Percentiles rank a stretch among this genome's conserved stretches.
phyloP scores from a whole-genome alignment of 2,888 invertebrate species.

The Sabatieria punctata region DNA sequence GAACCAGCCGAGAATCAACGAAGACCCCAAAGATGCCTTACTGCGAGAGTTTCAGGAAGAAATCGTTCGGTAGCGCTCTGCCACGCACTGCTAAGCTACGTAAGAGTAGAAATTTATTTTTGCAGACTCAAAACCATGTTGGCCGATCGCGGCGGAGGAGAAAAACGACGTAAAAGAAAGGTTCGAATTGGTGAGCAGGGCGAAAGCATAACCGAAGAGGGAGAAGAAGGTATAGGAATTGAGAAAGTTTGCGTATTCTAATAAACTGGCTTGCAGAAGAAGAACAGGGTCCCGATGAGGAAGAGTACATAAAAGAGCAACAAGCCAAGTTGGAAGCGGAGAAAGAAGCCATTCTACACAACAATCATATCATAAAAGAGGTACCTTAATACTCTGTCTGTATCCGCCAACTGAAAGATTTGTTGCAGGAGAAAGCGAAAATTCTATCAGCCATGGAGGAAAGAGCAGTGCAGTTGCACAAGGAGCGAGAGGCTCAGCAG shows the following conservation, averaged over 20 bases:
- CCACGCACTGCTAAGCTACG: neutral
- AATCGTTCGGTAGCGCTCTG: conserved; percentile 50
- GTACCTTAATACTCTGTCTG: conserved; percentile 15
- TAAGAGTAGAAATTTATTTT: neutral
- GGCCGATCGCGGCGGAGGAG: conserved; percentile 26
- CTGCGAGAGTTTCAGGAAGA: conserved; percentile 85
- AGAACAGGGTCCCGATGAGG: conserved; percentile 19
- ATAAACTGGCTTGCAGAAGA: conserved; percentile 14
- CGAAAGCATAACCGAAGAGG: conserved; percentile 2
- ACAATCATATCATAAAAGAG: conserved; percentile 31
- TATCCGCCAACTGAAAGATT: neutral
- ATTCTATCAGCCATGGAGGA: conserved; percentile 44
- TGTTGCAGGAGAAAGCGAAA: conserved; percentile 40
- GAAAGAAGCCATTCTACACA: conserved; percentile 35
- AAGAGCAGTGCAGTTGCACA: conserved; percentile 46
- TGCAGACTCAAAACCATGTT: conserved; percentile 8
- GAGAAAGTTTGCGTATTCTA: too few relatives aligned
- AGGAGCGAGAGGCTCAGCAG: conserved; percentile 28
- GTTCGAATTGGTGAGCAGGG: conserved; percentile 5
- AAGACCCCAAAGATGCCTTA: conserved; percentile 96
- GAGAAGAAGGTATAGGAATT: too few relatives aligned
- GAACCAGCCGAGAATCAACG: conserved; percentile 93
- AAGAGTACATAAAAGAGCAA: conserved; percentile 34
- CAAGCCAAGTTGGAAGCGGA: conserved; percentile 35
- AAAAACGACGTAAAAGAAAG: conserved; percentile 8